A percentile compares a stretch with the other conserved stretches of the same genome.
These are phyloP conservation scores for Diadophis punctatus DNA, from an alignment of 2,113 vertebrate genomes.

Conservation along the genomic window DNA sequence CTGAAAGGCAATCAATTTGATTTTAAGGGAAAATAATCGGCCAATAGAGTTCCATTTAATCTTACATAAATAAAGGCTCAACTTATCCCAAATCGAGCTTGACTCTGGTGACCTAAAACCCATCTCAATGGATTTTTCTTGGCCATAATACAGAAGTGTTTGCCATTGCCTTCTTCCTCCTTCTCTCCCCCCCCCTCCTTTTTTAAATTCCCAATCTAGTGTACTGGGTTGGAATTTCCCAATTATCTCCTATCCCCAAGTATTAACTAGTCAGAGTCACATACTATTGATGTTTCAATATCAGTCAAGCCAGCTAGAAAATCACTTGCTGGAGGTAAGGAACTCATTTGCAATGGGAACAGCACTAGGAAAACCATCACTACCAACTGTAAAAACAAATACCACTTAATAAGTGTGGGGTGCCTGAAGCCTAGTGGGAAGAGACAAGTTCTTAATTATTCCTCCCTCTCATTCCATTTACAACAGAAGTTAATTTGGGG, in stretches of 20 bases:
- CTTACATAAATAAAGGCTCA: not conserved
- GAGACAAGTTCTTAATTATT: not conserved
- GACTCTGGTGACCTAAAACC: not conserved
- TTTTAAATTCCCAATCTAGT: not conserved
- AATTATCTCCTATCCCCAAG: not conserved
- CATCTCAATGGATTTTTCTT: not conserved
- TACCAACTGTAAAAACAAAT: not conserved
- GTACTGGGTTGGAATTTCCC: not conserved
- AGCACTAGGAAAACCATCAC: not conserved
- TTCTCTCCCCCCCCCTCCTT: not conserved
- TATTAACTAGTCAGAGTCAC: not conserved
- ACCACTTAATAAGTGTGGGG: not conserved
- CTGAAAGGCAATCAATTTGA: not conserved
- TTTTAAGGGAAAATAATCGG: not conserved
- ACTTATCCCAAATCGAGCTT: not conserved
- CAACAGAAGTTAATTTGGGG: not conserved
- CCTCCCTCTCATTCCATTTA: not conserved
- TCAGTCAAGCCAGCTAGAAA: not conserved
- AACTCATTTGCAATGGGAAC: not conserved
- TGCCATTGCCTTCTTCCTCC: not conserved
- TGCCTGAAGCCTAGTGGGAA: not conserved
- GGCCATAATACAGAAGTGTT: not conserved
- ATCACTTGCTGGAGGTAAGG: not conserved
- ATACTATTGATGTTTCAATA: not conserved
- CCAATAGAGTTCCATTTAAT: not conserved